These are phyloP conservation scores for Stenichneumon culpator DNA, from an alignment of 2,888 invertebrate genomes.

Conservation along the genomic window DNA sequence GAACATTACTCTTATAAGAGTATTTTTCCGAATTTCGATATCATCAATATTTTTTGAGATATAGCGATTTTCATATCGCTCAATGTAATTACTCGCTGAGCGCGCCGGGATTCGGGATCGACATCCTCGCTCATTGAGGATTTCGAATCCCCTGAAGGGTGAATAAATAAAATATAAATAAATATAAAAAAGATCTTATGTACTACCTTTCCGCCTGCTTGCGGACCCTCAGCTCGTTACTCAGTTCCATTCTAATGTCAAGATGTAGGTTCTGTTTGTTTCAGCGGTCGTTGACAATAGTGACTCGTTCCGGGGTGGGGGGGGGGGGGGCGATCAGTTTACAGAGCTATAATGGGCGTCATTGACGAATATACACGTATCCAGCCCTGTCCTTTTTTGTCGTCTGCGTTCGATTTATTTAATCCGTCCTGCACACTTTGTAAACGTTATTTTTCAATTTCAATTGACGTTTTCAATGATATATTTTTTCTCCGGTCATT, in stretches of 20 bases:
- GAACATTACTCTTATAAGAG: too few species aligned
- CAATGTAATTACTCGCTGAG: too few species aligned
- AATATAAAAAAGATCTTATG: neutral
- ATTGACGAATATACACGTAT: neutral
- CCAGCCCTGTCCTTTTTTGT: constrained; percentile 23
- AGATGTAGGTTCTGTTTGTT: constrained; percentile 37
- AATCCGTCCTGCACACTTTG: constrained; percentile 39
- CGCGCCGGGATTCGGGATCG: too few species aligned
- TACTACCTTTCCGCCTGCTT: neutral
- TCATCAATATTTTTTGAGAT: too few species aligned
- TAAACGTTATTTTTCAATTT: constrained; percentile 10
- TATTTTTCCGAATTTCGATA: too few species aligned
- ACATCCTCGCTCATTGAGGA: too few species aligned
- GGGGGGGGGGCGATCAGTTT: neutral
- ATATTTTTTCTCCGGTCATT: neutral
- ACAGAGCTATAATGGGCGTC: constrained; percentile 17
- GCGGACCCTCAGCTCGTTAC: constrained; percentile 20
- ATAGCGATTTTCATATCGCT: too few species aligned
- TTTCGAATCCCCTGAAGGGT: too few species aligned
- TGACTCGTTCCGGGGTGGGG: constrained; percentile 30
- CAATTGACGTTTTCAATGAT: too few species aligned
- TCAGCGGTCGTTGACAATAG: constrained; percentile 20
- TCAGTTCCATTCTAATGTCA: constrained; percentile 29
- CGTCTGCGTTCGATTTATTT: constrained; percentile 32
- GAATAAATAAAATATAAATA: constrained; percentile 14